Base-by-base conservation (phyloP, 30 jellyfish, hydroid and myxozoan species). In the Aurelia coerulea region DNA sequence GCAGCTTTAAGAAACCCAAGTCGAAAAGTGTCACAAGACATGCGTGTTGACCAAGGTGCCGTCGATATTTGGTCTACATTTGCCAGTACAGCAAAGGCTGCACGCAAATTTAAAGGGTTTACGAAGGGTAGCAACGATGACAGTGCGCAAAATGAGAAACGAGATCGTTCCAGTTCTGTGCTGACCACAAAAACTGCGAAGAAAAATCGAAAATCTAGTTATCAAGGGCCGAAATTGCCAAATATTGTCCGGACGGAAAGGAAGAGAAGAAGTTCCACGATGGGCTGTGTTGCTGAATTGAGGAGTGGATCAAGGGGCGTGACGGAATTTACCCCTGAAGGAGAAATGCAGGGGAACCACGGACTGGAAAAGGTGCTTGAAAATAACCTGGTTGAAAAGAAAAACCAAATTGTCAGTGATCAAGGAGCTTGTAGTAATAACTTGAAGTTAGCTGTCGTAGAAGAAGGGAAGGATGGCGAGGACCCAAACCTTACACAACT, bases 251-350 rank as follows among this genome's bases (percentile, higher is more conserved):
- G 5, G 35, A 11, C 35, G n/a, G 42, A 58, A 15, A 33, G 42
- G 23, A 19, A 60, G 18, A 53, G 73, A 23, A 52, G 85, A 18
- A 75, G 85, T 49, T 75, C 74, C 15, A 75, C 85, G 37, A 39
- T 75, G 19, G 85, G 73, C 32, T 75, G 85, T 15, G 41, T 37
- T 49, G 85, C 62, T 52, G 85, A 75, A 5, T 33, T 75, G 14
- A 73, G 32, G 56, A 9, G 56, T 46, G 13, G 1, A 1, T 5
- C 56, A 4, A 46, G 56, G 56, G 1, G 56, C 56, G 56, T 46
- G 56, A 46, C 56, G 5, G 56, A 46, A 46, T 46, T 9, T 13
- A 46, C 56, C 56, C 37, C 70, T 4, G 70, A 60, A 17, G 70
- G 5, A 60, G 32, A 15, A 60, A 60, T 15, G 5, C 35, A 60